A percentile compares a stretch with the other conserved stretches of the same genome.
Evolutionary conservation across 1,140 invertebrate species (phyloP).

Genomic region (Pseudomyrmex pallidus): DNA sequence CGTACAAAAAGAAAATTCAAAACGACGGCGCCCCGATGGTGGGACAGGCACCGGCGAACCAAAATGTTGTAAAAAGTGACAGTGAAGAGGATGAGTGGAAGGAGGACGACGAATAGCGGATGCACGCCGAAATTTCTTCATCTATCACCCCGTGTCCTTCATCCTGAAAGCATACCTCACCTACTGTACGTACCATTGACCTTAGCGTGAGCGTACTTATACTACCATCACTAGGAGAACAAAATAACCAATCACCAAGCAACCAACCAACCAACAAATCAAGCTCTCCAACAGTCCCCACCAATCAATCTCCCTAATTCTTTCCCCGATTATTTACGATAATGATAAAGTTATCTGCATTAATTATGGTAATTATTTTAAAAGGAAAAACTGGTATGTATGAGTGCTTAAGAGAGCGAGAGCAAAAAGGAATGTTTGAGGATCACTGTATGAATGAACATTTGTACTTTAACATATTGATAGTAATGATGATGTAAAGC

Average conservation of each 20-base stretch:
- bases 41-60: conserved; percentile 85
- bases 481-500: conserved; percentile 83
- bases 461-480: conserved; percentile 86
- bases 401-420: conserved; percentile 80
- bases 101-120: conserved; percentile 85
- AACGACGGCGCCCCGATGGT: conserved; percentile 82
- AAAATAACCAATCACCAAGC: conserved; percentile 83
- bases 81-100: conserved; percentile 84
- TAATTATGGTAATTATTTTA: conserved; percentile 84
- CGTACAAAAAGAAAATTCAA: conserved; percentile 91
- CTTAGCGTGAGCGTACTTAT: conserved; percentile 85
- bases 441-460: conserved; percentile 82
- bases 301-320: conserved; percentile 56
- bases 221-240: conserved; percentile 82
- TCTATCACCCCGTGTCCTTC: conserved; percentile 85
- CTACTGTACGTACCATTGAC: conserved; percentile 86
- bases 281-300: conserved; percentile 56
- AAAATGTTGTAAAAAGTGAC: conserved; percentile 84
- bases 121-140: conserved; percentile 82
- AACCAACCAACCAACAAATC: conserved; percentile 40
- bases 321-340: conserved; percentile 83
- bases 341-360: conserved; percentile 82
- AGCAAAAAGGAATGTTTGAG: conserved; percentile 81
- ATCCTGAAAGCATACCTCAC: conserved; percentile 85
- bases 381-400: conserved; percentile 82